phyloP scores from a whole-genome alignment of 2,888 invertebrate species.

The Litoditis marina region DNA sequence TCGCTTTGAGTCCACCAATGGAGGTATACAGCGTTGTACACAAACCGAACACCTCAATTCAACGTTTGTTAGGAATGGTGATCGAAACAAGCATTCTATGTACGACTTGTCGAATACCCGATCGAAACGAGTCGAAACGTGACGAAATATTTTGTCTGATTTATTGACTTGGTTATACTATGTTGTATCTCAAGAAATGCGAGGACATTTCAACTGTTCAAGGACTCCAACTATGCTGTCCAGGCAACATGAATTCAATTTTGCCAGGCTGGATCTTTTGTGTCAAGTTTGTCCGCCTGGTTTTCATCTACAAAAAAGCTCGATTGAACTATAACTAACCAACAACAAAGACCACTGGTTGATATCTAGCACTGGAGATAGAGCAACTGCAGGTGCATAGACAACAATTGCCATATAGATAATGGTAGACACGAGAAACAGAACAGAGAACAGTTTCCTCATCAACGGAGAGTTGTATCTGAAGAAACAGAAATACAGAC shows the following conservation, averaged over 20 bases:
- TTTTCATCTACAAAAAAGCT: too few relatives aligned
- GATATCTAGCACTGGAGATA: slow-evolving; percentile 44
- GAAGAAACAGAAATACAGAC: slow-evolving; percentile 4
- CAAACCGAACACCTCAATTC: slow-evolving; percentile 47
- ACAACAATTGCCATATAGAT: slow-evolving; percentile 52
- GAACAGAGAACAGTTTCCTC: slow-evolving; percentile 41
- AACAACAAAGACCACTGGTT: slow-evolving; percentile 42
- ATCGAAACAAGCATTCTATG: too few relatives aligned
- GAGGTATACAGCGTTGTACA: slow-evolving; percentile 50
- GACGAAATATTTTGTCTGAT: too few relatives aligned
- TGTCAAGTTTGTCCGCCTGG: too few relatives aligned
- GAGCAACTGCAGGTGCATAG: slow-evolving; percentile 52
- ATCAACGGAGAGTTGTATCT: slow-evolving; percentile 50
- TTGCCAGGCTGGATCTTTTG: too few relatives aligned
- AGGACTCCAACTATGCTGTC: too few relatives aligned
- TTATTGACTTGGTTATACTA: too few relatives aligned
- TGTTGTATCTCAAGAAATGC: too few relatives aligned
- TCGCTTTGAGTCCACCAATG: slow-evolving; percentile 51
- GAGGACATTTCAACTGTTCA: too few relatives aligned
- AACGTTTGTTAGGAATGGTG: neutral
- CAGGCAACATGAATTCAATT: too few relatives aligned
- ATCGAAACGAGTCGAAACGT: too few relatives aligned
- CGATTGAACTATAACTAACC: slow-evolving; percentile 25
- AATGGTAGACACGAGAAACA: slow-evolving; percentile 49
- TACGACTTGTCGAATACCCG: too few relatives aligned